A percentile compares a stretch with the other conserved stretches of the same genome.
These are phyloP conservation scores for Avahi laniger DNA, from an alignment of 2,797 vertebrate genomes.

Conservation along the genomic window DNA sequence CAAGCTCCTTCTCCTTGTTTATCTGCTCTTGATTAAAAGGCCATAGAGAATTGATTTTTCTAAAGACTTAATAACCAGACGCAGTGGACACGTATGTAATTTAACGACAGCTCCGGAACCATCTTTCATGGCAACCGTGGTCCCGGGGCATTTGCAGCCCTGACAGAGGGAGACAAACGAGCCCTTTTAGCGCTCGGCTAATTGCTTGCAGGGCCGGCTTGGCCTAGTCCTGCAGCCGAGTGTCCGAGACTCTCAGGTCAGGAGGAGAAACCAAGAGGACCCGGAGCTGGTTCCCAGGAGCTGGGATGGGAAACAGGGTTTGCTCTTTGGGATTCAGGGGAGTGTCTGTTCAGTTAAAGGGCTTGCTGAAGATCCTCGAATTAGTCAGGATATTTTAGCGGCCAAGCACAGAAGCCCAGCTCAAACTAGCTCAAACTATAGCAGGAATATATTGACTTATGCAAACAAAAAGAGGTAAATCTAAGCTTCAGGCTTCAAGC, in stretches of 20 bases:
- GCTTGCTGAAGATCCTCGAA: neutral
- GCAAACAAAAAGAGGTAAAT: neutral
- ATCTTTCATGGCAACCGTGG: constrained; percentile 56
- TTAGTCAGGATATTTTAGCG: neutral
- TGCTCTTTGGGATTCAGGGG: neutral
- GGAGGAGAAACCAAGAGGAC: neutral
- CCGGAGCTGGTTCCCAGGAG: neutral
- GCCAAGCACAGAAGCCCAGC: neutral
- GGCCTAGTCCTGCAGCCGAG: no score
- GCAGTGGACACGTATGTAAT: constrained; percentile 47
- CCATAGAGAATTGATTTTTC: constrained; percentile 69
- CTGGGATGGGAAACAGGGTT: neutral
- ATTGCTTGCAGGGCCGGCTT: constrained; percentile 30
- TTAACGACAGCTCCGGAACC: constrained; percentile 58
- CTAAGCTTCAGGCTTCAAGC: neutral
- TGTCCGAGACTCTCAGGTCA: neutral
- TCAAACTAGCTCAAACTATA: neutral
- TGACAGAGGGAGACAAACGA: constrained; percentile 67
- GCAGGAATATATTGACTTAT: neutral
- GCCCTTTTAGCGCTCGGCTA: constrained; percentile 52
- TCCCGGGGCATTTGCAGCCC: constrained; percentile 44
- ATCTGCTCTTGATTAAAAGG: constrained; percentile 72
- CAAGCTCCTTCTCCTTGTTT: constrained; percentile 37
- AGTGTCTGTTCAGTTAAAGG: neutral
- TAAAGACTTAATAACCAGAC: constrained; percentile 69